Percentiles rank a stretch among this genome's conserved stretches.
These are phyloP conservation scores for Tragelaphus strepsiceros DNA, from an alignment of 2,113 vertebrate species.

Conservation along the genomic window DNA sequence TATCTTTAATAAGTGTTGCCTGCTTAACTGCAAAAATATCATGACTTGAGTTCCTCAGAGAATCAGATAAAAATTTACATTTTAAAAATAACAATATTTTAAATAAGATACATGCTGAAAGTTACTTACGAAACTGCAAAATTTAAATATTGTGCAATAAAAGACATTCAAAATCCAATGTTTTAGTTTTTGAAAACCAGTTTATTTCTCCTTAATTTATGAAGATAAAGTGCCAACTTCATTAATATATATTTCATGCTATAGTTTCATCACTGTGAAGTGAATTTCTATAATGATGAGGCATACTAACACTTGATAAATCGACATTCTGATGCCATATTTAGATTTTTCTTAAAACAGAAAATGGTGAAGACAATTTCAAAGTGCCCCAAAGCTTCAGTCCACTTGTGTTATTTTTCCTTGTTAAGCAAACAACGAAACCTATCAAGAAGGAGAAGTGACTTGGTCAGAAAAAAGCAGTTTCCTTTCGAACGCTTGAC, in stretches of 20 bases:
- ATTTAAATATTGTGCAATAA: constrained; percentile 3
- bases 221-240: neutral
- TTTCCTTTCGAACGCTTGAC: constrained; percentile 58
- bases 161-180: neutral
- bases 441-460: constrained; percentile 69
- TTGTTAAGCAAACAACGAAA: constrained; percentile 54
- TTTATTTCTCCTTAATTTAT: constrained; percentile 40
- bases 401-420: constrained; percentile 45
- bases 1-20: neutral
- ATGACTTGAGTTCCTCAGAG: neutral
- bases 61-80: constrained; percentile 10
- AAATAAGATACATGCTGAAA: neutral
- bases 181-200: constrained; percentile 35
- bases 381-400: constrained; percentile 50
- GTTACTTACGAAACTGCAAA: constrained; percentile 6
- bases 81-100: constrained; percentile 43
- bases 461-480: constrained; percentile 63
- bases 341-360: constrained; percentile 67
- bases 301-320: constrained; percentile 41
- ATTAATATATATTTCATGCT: constrained; percentile 35
- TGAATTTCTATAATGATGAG: constrained; percentile 36
- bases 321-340: constrained; percentile 28
- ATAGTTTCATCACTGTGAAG: constrained; percentile 20
- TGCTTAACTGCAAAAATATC: neutral
- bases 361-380: constrained; percentile 53